phyloP scores from a whole-genome alignment of 2,113 vertebrate genomes.

The Mohoua ochrocephala region DNA sequence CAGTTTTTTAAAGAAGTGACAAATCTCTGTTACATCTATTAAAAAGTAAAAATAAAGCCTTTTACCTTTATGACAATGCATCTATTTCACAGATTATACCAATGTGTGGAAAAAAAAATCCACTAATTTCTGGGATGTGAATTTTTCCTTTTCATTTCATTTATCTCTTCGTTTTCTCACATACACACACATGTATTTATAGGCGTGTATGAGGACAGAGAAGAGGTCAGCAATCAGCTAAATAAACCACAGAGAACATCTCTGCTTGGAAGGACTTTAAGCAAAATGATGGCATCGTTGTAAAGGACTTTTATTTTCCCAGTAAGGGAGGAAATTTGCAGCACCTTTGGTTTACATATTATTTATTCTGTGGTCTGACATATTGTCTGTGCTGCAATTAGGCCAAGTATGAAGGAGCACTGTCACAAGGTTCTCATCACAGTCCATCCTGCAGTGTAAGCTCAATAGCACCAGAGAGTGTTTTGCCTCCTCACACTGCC shows the following conservation, averaged over 20 bases:
- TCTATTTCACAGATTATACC: neutral
- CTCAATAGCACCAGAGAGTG: neutral
- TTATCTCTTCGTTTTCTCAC: neutral
- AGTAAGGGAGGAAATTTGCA: neutral
- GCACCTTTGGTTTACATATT: neutral
- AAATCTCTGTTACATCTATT: neutral
- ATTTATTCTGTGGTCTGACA: neutral
- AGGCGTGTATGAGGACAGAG: neutral
- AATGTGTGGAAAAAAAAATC: neutral
- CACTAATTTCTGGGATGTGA: neutral
- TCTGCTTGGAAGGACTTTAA: neutral
- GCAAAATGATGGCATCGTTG: neutral
- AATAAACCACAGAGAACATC: neutral
- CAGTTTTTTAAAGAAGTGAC: neutral
- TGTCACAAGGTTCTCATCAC: neutral
- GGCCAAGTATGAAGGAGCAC: neutral
- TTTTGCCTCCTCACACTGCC: neutral
- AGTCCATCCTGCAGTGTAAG: neutral
- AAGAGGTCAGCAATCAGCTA: neutral
- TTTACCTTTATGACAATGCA: neutral
- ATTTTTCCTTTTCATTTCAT: neutral
- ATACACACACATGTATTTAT: fast-evolving
- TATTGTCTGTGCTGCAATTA: neutral
- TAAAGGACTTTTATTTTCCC: neutral
- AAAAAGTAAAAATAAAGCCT: neutral